These are phyloP conservation scores for Borostomias antarcticus DNA, from an alignment of 2,797 vertebrate genomes.

Conservation along the genomic window DNA sequence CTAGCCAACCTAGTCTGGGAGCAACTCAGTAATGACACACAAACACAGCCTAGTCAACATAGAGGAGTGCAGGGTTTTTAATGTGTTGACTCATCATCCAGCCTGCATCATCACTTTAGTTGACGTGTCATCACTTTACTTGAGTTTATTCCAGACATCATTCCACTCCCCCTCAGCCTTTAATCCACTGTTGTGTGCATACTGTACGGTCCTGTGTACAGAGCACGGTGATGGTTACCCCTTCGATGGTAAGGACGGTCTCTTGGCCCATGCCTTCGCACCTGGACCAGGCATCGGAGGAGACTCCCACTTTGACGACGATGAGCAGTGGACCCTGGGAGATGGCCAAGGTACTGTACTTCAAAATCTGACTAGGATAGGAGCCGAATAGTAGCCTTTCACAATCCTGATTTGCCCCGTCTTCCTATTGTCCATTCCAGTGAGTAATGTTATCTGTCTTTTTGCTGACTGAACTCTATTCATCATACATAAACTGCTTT, in stretches of 20 bases:
- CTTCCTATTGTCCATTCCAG: not conserved
- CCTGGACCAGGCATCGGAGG: conserved; percentile 94
- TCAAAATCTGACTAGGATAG: not conserved
- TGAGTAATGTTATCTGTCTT: no score
- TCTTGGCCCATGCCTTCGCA: conserved; percentile 96
- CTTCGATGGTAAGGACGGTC: conserved; percentile 97
- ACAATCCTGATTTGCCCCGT: not conserved
- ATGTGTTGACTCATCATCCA: not conserved
- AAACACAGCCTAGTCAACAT: conserved; percentile 14
- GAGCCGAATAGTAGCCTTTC: not conserved
- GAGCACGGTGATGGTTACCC: conserved; percentile 98
- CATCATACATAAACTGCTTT: no score
- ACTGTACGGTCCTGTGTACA: conserved; percentile 58
- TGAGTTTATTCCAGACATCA: not conserved
- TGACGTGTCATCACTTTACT: no score
- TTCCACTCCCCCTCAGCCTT: not conserved
- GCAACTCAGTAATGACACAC: conserved; percentile 23
- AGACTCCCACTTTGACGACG: conserved; percentile 98
- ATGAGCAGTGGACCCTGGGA: conserved; percentile 97
- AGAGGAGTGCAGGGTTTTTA: not conserved
- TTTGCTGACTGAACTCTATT: no score
- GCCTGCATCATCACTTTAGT: no score
- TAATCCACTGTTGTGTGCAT: not conserved
- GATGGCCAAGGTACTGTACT: conserved; percentile 90
- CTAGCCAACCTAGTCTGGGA: conserved; percentile 21